A percentile compares a stretch with the other conserved stretches of the same genome.
Evolutionary conservation across 1,140 invertebrate genomes (phyloP).

Genomic region (Brachionus manjavacas): DNA sequence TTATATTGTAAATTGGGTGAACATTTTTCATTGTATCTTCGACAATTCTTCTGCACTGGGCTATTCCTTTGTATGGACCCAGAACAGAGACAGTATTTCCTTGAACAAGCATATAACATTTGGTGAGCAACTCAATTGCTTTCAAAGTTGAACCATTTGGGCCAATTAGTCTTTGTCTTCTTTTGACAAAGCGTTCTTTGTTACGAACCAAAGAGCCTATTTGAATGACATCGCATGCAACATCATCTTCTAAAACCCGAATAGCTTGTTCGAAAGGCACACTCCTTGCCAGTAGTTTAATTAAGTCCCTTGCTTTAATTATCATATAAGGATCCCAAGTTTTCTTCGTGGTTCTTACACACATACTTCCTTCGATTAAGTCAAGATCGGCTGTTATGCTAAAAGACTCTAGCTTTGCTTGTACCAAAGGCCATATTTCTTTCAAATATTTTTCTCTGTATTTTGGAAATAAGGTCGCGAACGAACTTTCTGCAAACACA

Average conservation of each 20-base stretch:
- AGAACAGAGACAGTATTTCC: slow-evolving; percentile 94
- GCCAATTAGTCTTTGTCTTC: slow-evolving; percentile 87
- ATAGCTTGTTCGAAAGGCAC: slow-evolving; percentile 87
- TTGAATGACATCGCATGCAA: slow-evolving; percentile 92
- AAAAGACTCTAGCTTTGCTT: slow-evolving; percentile 69
- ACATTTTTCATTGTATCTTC: slow-evolving; percentile 98
- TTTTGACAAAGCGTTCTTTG: slow-evolving; percentile 89
- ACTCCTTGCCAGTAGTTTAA: slow-evolving; percentile 87
- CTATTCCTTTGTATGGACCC: slow-evolving; percentile 87
- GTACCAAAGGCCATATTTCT: slow-evolving; percentile 89
- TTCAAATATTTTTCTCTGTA: slow-evolving; percentile 93
- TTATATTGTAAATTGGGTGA: slow-evolving; percentile 99
- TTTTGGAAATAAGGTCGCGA: slow-evolving; percentile 76
- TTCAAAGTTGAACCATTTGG: slow-evolving; percentile 94
- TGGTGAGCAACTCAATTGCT: slow-evolving; percentile 93
- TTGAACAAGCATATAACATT: slow-evolving; percentile 93
- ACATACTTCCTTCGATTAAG: slow-evolving; percentile 89
- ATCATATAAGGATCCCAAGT: slow-evolving; percentile 98
- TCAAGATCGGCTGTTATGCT: slow-evolving; percentile 84
- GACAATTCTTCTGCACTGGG: slow-evolving; percentile 80
- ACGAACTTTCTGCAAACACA: slow-evolving; percentile 70
- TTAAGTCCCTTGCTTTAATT: slow-evolving; percentile 89
- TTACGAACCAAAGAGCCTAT: slow-evolving; percentile 84
- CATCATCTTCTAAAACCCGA: slow-evolving; percentile 71
- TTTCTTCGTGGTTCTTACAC: slow-evolving; percentile 87